Evolutionary conservation across 2,113 vertebrate species (phyloP), one percentile per base, ranked within the genome.

Genomic region (Trinectes maculatus): DNA sequence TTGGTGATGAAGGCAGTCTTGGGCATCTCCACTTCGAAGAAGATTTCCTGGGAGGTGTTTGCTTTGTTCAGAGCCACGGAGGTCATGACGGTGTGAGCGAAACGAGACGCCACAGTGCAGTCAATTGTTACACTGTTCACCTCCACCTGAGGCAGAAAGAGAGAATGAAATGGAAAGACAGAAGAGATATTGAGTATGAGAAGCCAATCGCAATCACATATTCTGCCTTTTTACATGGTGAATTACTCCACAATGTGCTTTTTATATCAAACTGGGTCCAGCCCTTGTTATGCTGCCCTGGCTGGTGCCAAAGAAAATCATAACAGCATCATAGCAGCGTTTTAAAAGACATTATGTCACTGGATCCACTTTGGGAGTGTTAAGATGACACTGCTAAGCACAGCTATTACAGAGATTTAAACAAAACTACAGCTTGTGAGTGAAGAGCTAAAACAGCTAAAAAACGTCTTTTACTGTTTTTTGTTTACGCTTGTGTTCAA

Each of bases 1-100:
- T 96, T 96, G 67, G 94, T 94, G 88, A 98, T 98, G 89, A 98
- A 99, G 62, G 96, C 96, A 0, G 95, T 96, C 68, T 96, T 98
- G 22, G 97, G 97, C 21, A 99, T 91, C 0, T 98, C 95, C 86
- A 99, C 88, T 33, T 98, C 93, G 10, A 96, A 99, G 65, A 91
- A 72, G 34, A 95, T 93, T 90, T 99, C 96, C 84, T 92, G 92
- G 19, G 95, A 89, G 13, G 63, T 3, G 0, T 91, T 89, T 44
- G 92, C 95, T 51, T 83, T 94, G 89, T 99, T 99, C 53, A 94
- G 79, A 49, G 93, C 94, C 74, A 61, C 90, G 25, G 96, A 97
- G 80, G 93, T 97, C 86, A 98, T 94, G 84, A 97, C 90, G 0
- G 94, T 96, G 86, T 91, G 96, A 11, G 96, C 95, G 4, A 98